phyloP scores from a whole-genome alignment of 2,888 invertebrate genomes.

The Baccha elongata region DNA sequence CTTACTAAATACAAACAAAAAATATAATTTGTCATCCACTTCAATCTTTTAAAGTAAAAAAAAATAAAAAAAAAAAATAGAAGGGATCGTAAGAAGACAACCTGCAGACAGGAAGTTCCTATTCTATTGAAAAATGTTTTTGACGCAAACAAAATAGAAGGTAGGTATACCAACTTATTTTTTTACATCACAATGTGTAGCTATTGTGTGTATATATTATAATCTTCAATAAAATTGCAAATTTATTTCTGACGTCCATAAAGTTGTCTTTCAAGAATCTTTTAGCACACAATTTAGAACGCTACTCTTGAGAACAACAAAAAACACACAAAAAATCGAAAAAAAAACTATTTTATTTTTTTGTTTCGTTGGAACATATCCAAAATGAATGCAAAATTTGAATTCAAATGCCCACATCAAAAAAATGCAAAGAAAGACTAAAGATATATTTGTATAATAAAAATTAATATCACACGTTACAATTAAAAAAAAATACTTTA shows the following conservation, averaged over 20 bases:
- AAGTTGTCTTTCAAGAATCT: slow-evolving; percentile 30
- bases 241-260: slow-evolving; percentile 47
- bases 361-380: slow-evolving; percentile 11
- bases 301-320: slow-evolving; percentile 31
- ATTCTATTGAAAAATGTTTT: not conserved
- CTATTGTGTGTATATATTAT: not conserved
- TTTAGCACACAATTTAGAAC: slow-evolving; percentile 53
- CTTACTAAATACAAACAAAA: too few species aligned
- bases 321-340: slow-evolving; percentile 17
- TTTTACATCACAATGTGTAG: slow-evolving; percentile 33
- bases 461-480: slow-evolving; percentile 18
- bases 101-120: slow-evolving; percentile 34
- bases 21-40: too few species aligned
- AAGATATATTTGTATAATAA: slow-evolving; percentile 8
- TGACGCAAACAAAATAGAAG: not conserved
- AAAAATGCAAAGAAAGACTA: slow-evolving; percentile 1
- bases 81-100: not conserved
- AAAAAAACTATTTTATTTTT: slow-evolving; percentile 20
- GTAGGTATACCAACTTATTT: not conserved
- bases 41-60: not conserved
- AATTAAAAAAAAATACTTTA: not conserved
- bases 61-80: not conserved
- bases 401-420: not conserved
- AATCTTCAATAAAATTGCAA: slow-evolving; percentile 33
- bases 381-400: slow-evolving; percentile 33